Percentiles rank a stretch among this genome's conserved stretches.
Evolutionary conservation across 2,888 invertebrate genomes (phyloP).

Genomic region (Drosophila borborema): DNA sequence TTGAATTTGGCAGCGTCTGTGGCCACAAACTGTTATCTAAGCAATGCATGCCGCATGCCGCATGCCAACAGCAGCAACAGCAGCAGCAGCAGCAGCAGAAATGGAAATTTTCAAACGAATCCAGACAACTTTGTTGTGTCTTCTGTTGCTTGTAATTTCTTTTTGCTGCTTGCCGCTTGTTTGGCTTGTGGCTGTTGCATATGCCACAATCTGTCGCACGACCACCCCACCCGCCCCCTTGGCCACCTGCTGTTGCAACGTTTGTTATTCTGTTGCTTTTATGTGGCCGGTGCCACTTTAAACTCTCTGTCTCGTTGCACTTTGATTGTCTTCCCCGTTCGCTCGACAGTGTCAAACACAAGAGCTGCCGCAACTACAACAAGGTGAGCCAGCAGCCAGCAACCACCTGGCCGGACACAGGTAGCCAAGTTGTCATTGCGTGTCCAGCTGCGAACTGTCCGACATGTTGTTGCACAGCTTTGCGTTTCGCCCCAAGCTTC

Average conservation of each 20-base stretch:
- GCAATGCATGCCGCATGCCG: conserved; percentile 20
- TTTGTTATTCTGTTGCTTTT: conserved; percentile 53
- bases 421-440: conserved; percentile 18
- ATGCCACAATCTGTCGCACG: conserved; percentile 4
- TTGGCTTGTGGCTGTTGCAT: conserved; percentile 65
- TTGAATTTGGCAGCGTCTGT: conserved; percentile 22
- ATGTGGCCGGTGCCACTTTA: conserved; percentile 54
- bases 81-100: conserved; percentile 10
- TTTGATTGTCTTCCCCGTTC: conserved; percentile 60
- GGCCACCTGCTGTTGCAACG: conserved; percentile 27
- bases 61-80: not conserved
- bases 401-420: conserved; percentile 19
- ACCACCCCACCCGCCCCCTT: not conserved
- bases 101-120: conserved; percentile 46
- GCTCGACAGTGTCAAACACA: conserved; percentile 67
- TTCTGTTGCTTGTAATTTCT: conserved; percentile 60
- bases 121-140: conserved; percentile 68
- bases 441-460: conserved; percentile 52
- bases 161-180: conserved; percentile 65
- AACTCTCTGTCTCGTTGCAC: conserved; percentile 62
- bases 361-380: conserved; percentile 30
- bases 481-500: conserved; percentile 5
- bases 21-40: conserved; percentile 54
- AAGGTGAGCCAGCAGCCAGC: conserved; percentile 13
- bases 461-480: conserved; percentile 34